These are phyloP conservation scores for Porites rus DNA, from an alignment of 92 coral and sea anemone species.

Conservation along the genomic window DNA sequence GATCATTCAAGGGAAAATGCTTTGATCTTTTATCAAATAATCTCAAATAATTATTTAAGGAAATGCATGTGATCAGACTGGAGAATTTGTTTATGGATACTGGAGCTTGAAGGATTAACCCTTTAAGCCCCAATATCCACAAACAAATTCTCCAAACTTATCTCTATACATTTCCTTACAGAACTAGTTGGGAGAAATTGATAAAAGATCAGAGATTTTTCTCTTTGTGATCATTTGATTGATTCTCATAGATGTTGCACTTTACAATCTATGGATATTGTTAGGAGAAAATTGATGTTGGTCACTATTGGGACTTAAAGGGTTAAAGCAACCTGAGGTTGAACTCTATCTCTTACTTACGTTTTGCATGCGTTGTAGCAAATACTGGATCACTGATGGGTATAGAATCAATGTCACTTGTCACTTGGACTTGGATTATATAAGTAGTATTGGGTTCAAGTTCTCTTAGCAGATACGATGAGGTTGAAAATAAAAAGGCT, in stretches of 20 bases:
- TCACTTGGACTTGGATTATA: constrained; percentile 72
- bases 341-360: constrained; percentile 24
- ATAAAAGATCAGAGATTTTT: too few species aligned
- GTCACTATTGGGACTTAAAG: neutral
- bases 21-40: too few species aligned
- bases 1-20: too few species aligned
- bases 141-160: neutral
- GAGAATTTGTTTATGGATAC: neutral
- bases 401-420: constrained; percentile 48
- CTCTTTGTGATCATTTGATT: too few species aligned
- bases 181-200: too few species aligned
- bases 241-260: too few species aligned
- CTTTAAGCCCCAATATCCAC: neutral
- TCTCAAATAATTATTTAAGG: neutral
- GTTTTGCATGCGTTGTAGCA: constrained; percentile 58
- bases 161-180: too few species aligned
- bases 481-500: neutral
- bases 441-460: constrained; percentile 85
- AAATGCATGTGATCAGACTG: neutral
- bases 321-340: too few species aligned
- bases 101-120: neutral
- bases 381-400: constrained; percentile 52
- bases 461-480: constrained; percentile 37
- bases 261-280: too few species aligned
- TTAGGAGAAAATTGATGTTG: neutral